Base-by-base conservation (phyloP, 2,888 invertebrate species). In the Pimpla rufipes region DNA sequence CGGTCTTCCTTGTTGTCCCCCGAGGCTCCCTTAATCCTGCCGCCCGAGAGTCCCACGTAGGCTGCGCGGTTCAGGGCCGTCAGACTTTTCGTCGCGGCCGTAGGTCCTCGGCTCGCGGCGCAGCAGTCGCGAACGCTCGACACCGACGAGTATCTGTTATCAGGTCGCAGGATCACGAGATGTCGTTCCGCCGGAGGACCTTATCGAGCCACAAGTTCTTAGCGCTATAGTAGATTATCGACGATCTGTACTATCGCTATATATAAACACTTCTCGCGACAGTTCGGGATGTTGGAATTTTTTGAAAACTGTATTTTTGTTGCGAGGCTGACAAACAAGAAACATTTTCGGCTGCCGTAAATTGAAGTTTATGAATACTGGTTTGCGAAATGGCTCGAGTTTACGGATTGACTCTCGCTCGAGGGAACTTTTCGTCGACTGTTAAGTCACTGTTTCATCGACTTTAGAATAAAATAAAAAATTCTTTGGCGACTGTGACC, bases 11-110 rank as follows among this genome's bases (percentile, higher is more conserved):
- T 85, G 79, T 88, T 90, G 80, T 91, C 90, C 40, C 88, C 89
- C 86, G 91, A 90, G 87, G 91, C 90, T 87, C 90, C 91, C 88
- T 88, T 89, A 81, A 77, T 84, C 76, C 85, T 84, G 88, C 88
- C 89, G 88, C 89, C 90, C 89, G 89, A 87, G 74, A 85, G 83
- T 21, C 68, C 23, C 21, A 42, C 82, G 79, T 59, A 57, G 79
- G 45, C 84, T n/a, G 84, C 82, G 11, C 85, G 85, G 23, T 85
- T 79, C 45, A 90, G 70, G 6, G 87, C 71, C 7, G 88, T 86
- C 37, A 89, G 76, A 75, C 89, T 91, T 80, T 86, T 90, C 21
- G 90, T 88, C 23, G 86, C 77, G 23, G 86, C 37, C 50, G 78
- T 37, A 7, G 57, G 52, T 52, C 73, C 57, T 71, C 73, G 29